Percentiles rank a stretch among this genome's conserved stretches.
Conservation (phyloP, 2,797 vertebrate genomes). For the Phyllotis vaccarum region DNA sequence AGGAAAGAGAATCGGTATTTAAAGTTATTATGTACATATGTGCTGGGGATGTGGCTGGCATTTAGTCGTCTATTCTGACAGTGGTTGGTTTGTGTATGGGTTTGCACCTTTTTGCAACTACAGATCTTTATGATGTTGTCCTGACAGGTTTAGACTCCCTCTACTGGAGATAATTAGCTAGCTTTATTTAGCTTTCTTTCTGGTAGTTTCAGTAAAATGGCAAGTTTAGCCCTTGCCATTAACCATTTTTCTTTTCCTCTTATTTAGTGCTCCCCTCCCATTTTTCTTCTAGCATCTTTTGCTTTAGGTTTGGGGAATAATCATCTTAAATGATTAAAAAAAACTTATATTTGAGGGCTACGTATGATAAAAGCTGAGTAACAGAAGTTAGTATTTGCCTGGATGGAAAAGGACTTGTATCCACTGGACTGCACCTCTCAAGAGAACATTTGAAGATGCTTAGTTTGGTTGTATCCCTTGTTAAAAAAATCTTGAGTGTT, state of each 20-base stretch:
- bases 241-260: neutral
- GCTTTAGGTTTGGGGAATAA: neutral
- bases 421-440: neutral
- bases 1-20: neutral
- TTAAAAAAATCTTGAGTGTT: constrained; percentile 28
- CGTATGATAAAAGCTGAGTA: neutral
- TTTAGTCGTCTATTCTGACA: neutral
- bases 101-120: constrained; percentile 7
- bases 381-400: neutral
- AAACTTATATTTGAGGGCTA: neutral
- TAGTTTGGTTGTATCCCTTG: constrained; percentile 40
- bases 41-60: neutral
- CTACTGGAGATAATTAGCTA: neutral
- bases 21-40: neutral
- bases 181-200: neutral
- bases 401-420: too few relatives aligned
- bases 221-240: neutral
- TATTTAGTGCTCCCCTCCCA: neutral
- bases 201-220: neutral
- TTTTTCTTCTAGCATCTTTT: neutral
- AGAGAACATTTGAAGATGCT: neutral
- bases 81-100: neutral
- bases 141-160: neutral
- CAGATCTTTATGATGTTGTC: neutral
- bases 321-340: constrained; percentile 20